phyloP scores from a whole-genome alignment of 2,888 invertebrate genomes.

The Oscheius myriophilus region DNA sequence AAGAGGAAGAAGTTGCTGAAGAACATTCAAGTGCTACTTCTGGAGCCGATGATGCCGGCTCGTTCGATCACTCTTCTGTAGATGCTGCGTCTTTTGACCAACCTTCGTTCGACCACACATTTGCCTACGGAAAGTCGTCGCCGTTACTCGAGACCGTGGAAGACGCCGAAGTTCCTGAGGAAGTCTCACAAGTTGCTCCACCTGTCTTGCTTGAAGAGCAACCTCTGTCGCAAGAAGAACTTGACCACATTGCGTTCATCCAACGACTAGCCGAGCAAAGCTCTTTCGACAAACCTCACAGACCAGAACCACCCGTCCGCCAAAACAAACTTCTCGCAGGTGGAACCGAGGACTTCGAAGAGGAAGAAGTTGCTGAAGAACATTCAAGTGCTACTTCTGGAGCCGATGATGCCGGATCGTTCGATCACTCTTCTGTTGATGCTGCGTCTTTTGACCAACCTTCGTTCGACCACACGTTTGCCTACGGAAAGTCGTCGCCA shows the following conservation, averaged over 20 bases:
- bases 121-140: constrained; percentile 17
- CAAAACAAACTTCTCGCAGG: too few species aligned
- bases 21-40: constrained; percentile 35
- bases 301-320: neutral
- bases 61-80: too few species aligned
- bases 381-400: constrained; percentile 37
- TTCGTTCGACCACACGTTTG: too few species aligned
- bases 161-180: constrained; percentile 1
- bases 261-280: constrained; percentile 40
- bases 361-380: neutral
- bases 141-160: constrained; percentile 14
- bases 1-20: constrained; percentile 18
- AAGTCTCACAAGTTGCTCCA: too few species aligned
- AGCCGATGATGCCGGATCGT: constrained; percentile 34
- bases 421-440: constrained; percentile 26
- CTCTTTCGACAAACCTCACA: constrained; percentile 34
- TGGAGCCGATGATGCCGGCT: constrained; percentile 32
- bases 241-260: constrained; percentile 50
- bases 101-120: constrained; percentile 23
- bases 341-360: too few species aligned
- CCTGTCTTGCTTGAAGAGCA: too few species aligned
- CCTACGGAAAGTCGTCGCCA: too few species aligned
- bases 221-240: constrained; percentile 35
- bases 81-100: constrained; percentile 18
- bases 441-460: neutral